phyloP scores from a whole-genome alignment of 2,888 invertebrate genomes.

The Hetaerina titia region DNA sequence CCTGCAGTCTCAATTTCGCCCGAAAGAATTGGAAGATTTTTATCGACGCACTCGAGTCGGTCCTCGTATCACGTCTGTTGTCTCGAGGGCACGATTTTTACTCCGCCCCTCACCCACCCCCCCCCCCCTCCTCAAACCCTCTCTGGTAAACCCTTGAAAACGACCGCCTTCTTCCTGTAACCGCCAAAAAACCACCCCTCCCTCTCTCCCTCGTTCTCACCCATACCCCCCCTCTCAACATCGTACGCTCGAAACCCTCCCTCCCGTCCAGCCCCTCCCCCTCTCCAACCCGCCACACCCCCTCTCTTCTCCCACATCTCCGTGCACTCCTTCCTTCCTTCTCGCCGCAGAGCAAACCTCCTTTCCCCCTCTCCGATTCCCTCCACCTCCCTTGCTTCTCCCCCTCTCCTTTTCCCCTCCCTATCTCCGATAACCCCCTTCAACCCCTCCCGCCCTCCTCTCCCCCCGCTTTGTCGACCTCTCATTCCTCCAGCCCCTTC shows the following conservation, averaged over 20 bases:
- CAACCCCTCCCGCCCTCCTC: neutral
- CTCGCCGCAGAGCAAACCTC: conserved; percentile 30
- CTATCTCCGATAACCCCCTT: neutral
- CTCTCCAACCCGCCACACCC: no score
- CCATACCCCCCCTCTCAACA: no score
- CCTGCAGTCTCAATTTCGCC: neutral
- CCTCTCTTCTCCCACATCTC: neutral
- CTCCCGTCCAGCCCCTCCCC: neutral
- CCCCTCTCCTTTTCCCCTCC: neutral
- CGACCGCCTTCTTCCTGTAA: no score
- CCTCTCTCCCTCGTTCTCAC: no score
- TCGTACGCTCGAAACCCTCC: neutral
- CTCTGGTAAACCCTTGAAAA: no score
- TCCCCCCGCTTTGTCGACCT: neutral
- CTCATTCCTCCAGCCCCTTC: neutral
- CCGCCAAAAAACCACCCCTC: no score
- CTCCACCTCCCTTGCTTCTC: neutral
- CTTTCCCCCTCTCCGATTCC: neutral
- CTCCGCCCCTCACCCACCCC: neutral
- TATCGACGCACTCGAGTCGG: neutral
- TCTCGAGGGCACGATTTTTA: neutral
- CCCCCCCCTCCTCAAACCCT: neutral
- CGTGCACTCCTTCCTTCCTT: neutral
- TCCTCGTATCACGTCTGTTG: neutral
- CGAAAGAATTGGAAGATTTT: conserved; percentile 17